phyloP scores from a whole-genome alignment of 2,113 vertebrate species.

The Piaya cayana region DNA sequence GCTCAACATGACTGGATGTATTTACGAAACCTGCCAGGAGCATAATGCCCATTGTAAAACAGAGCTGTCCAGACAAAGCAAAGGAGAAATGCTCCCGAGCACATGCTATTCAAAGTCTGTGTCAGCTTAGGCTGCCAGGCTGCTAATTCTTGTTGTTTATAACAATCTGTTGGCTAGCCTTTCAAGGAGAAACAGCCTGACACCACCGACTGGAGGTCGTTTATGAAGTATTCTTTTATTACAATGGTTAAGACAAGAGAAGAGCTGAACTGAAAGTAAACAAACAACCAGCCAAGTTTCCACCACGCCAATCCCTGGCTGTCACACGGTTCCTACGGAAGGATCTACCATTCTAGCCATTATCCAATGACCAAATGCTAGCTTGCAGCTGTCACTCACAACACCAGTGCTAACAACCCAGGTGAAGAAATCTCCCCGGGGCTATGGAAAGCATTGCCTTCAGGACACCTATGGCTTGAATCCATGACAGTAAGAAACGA shows the following conservation, averaged over 20 bases:
- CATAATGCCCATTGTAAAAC: neutral
- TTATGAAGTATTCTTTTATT: neutral
- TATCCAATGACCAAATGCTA: neutral
- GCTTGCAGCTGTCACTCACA: neutral
- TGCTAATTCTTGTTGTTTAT: neutral
- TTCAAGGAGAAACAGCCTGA: neutral
- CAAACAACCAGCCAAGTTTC: neutral
- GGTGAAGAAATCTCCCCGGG: neutral
- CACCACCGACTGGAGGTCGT: neutral
- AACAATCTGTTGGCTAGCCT: neutral
- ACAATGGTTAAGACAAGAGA: neutral
- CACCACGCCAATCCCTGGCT: neutral
- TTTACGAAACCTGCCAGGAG: neutral
- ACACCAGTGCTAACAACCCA: neutral
- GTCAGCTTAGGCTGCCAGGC: neutral
- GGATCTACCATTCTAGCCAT: neutral
- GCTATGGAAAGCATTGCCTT: neutral
- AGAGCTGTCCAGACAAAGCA: neutral
- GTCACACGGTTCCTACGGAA: neutral
- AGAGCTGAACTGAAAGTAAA: neutral
- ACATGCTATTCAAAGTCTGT: neutral
- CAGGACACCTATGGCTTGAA: neutral
- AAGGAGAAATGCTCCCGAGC: neutral
- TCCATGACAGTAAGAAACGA: neutral
- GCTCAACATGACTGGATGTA: fast-evolving